phyloP scores from a whole-genome alignment of 1,140 invertebrate species.

The Bursaphelenchus mucronatus region DNA sequence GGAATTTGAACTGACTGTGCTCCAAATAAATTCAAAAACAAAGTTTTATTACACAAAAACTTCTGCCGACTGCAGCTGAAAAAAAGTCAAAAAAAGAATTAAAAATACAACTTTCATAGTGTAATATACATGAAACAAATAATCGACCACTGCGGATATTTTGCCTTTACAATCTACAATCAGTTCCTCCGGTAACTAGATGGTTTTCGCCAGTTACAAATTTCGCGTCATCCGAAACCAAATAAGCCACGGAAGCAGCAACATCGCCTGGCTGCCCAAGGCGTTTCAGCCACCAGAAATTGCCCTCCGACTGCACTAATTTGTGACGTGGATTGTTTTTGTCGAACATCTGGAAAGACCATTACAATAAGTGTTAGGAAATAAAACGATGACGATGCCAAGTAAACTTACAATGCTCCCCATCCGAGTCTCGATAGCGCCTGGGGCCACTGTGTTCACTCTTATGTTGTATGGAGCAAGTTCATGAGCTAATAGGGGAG shows the following conservation, averaged over 20 bases:
- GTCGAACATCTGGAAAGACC: neutral
- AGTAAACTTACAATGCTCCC: constrained; percentile 62
- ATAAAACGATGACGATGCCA: neutral
- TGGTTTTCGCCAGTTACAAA: constrained; percentile 90
- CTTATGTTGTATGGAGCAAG: constrained; percentile 51
- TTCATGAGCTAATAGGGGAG: constrained; percentile 71
- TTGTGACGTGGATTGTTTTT: constrained; percentile 60
- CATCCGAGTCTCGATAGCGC: constrained; percentile 83
- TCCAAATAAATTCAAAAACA: too few species aligned
- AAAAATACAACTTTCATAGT: too few species aligned
- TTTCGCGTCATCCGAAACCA: constrained; percentile 81
- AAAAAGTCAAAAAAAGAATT: too few species aligned
- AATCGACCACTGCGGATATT: too few species aligned
- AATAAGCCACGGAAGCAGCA: constrained; percentile 74
- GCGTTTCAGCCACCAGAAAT: neutral
- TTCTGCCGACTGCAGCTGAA: too few species aligned
- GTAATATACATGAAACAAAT: too few species aligned
- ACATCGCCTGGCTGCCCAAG: constrained; percentile 70
- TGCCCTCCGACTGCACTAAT: constrained; percentile 32
- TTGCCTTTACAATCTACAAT: neutral
- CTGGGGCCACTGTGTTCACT: constrained; percentile 86
- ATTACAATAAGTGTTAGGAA: neutral
- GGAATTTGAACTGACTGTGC: too few species aligned
- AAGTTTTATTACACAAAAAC: too few species aligned
- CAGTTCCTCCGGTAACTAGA: constrained; percentile 74